Evolutionary conservation across 2,797 vertebrate species (phyloP).

Genomic region (Enteromius unitaeniatus): DNA sequence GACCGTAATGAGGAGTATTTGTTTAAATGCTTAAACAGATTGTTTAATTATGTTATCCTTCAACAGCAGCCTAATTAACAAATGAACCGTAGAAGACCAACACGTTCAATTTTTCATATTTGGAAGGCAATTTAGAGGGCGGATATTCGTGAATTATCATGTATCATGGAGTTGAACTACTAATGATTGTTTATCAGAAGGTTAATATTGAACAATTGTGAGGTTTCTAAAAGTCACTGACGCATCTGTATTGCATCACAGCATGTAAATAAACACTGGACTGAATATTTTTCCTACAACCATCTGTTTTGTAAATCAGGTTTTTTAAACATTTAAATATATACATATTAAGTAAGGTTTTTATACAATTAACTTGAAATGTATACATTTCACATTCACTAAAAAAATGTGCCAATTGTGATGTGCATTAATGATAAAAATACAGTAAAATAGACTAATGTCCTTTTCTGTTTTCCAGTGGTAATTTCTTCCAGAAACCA

Average conservation of each 20-base stretch:
- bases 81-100: neutral
- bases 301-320: neutral
- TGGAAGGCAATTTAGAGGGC: neutral
- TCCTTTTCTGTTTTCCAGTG: neutral
- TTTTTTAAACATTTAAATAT: neutral
- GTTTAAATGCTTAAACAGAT: constrained; percentile 3
- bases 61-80: neutral
- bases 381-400: neutral
- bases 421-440: neutral
- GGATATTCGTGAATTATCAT: constrained; percentile 1
- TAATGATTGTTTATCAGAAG: neutral
- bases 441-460: neutral
- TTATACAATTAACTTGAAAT: neutral
- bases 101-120: neutral
- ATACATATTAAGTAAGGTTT: neutral
- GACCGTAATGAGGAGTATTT: neutral
- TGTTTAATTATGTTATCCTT: neutral
- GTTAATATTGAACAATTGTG: constrained; percentile 3
- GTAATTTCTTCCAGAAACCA: neutral
- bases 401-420: neutral
- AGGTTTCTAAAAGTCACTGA: neutral
- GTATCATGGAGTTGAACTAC: neutral
- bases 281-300: neutral
- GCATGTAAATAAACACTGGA: neutral
- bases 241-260: neutral